Evolutionary conservation across 2,888 invertebrate species (phyloP).

Genomic region (Morpho achilles): DNA sequence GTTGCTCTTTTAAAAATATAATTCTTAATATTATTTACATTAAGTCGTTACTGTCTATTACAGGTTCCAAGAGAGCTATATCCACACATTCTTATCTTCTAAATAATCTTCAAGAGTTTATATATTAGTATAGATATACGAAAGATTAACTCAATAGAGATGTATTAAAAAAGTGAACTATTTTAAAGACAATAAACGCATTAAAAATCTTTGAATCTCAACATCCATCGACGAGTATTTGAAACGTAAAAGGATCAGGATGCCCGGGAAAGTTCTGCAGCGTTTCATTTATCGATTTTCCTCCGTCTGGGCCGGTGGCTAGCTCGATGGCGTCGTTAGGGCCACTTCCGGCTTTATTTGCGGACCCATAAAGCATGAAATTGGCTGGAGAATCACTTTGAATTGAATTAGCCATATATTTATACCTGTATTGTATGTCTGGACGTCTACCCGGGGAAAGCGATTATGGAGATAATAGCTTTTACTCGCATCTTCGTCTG

Average conservation of each 20-base stretch:
- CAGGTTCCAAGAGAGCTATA: no score
- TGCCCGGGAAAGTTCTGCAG: constrained; percentile 14
- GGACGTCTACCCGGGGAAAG: neutral
- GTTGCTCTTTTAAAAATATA: no score
- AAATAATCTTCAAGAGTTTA: no score
- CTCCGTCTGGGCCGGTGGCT: constrained; percentile 16
- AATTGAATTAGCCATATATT: neutral
- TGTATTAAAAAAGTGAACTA: neutral
- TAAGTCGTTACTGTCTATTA: no score
- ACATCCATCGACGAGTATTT: neutral
- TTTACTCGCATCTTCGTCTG: no score
- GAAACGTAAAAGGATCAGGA: constrained; percentile 12
- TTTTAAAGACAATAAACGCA: neutral
- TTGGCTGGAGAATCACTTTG: constrained; percentile 2
- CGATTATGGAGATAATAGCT: no score
- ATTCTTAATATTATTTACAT: no score
- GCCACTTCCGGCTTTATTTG: constrained; percentile 13
- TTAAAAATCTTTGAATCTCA: neutral
- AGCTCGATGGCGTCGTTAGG: constrained; percentile 1
- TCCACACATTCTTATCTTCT: no score
- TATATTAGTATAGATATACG: no score
- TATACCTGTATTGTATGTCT: constrained; percentile 4
- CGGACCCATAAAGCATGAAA: constrained; percentile 9
- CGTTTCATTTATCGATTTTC: constrained; percentile 22
- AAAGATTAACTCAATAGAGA: neutral